Conservation (phyloP, 2,113 vertebrate species). For the Eupsittula cactorum region DNA sequence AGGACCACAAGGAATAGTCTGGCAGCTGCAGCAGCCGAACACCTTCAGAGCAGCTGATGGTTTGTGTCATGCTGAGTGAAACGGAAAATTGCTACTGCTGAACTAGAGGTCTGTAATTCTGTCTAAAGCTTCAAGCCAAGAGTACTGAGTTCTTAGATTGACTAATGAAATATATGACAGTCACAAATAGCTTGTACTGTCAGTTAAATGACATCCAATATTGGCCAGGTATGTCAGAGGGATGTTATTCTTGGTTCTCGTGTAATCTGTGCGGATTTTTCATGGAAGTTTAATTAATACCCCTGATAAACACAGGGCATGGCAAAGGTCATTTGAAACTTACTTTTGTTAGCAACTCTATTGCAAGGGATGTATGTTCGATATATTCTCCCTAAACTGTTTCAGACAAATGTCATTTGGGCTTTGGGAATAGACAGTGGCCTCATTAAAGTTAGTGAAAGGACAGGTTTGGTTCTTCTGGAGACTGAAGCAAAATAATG, state of each 20-base stretch:
- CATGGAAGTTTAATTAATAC: constrained; percentile 32
- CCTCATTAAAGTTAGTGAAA: constrained; percentile 39
- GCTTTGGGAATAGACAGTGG: constrained; percentile 18
- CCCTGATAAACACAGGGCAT: constrained; percentile 2
- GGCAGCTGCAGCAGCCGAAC: background rate
- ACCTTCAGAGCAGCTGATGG: background rate
- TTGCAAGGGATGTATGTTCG: background rate
- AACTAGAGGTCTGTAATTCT: background rate
- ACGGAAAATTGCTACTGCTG: background rate
- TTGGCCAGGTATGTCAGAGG: background rate
- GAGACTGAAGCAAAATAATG: background rate
- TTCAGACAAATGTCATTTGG: constrained; percentile 43
- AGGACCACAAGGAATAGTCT: background rate
- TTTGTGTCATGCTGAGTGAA: background rate
- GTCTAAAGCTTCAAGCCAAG: background rate
- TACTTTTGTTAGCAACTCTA: background rate
- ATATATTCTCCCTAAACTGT: background rate
- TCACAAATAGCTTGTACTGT: background rate
- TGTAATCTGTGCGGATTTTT: background rate
- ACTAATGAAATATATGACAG: background rate
- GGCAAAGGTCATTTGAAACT: constrained; percentile 2
- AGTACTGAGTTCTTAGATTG: background rate
- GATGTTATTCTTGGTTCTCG: background rate
- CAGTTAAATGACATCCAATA: background rate
- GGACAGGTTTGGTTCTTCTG: background rate